Percentiles rank a stretch among this genome's conserved stretches.
Evolutionary conservation across 1,140 invertebrate species (phyloP).

Genomic region (Yoshiicerus persimilis): DNA sequence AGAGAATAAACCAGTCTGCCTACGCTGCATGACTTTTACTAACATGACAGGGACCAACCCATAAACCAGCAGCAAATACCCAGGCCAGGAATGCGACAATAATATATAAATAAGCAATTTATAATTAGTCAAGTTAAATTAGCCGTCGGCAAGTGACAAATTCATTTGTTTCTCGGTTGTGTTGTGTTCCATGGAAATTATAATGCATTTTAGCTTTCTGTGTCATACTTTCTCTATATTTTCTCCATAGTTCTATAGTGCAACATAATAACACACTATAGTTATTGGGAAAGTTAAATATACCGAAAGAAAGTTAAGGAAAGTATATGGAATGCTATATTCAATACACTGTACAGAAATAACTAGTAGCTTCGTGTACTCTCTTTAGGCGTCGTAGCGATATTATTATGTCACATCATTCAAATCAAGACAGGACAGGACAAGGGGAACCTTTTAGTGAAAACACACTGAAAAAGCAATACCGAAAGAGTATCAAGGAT

Average conservation of each 20-base stretch:
- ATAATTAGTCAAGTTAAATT: slow-evolving; percentile 1
- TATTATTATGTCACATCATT: background rate
- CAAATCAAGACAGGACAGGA: background rate
- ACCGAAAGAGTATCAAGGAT: background rate
- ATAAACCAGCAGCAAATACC: background rate
- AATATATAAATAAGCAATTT: background rate
- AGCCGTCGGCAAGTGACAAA: background rate
- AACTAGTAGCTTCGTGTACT: background rate
- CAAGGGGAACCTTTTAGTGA: background rate
- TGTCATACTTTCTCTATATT: background rate
- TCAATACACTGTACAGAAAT: too few relatives aligned
- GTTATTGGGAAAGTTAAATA: too few relatives aligned
- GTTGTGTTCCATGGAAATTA: background rate
- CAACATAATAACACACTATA: background rate
- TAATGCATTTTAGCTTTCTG: too few relatives aligned
- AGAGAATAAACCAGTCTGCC: background rate
- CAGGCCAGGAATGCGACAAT: background rate
- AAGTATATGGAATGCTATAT: too few relatives aligned
- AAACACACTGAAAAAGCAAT: background rate
- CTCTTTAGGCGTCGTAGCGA: background rate
- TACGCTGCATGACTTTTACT: too few relatives aligned
- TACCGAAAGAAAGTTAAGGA: too few relatives aligned
- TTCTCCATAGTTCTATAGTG: background rate
- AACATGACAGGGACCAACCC: background rate
- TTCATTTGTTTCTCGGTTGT: background rate